Percentiles rank a stretch among this genome's conserved stretches.
phyloP scores from a whole-genome alignment of 2,113 vertebrate species.

The Hippolais icterina region DNA sequence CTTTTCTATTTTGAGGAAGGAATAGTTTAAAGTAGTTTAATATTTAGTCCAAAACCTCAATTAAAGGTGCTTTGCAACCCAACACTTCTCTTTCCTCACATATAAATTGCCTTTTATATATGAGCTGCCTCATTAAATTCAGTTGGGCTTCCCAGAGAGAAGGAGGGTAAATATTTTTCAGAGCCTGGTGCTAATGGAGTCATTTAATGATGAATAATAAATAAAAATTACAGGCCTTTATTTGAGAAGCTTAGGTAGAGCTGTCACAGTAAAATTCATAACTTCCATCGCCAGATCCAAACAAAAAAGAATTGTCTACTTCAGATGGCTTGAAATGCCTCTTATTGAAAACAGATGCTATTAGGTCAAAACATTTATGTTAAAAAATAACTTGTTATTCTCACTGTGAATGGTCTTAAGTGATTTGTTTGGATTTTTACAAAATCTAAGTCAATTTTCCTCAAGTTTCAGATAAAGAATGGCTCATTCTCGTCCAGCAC shows the following conservation, averaged over 20 bases:
- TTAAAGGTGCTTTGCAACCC: neutral
- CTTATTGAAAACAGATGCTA: slow-evolving; percentile 15
- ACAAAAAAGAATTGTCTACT: neutral
- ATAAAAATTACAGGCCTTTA: neutral
- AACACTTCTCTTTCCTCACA: neutral
- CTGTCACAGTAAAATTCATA: neutral
- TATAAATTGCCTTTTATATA: slow-evolving; percentile 10
- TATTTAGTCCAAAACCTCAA: neutral
- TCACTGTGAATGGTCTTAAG: slow-evolving; percentile 14
- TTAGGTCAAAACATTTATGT: slow-evolving; percentile 5
- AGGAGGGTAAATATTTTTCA: slow-evolving; percentile 32
- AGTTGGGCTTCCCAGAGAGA: neutral
- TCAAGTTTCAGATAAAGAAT: slow-evolving; percentile 74
- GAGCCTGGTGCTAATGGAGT: slow-evolving; percentile 11
- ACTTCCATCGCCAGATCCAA: neutral
- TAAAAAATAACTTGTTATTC: slow-evolving; percentile 43
- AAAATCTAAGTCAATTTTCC: slow-evolving; percentile 51
- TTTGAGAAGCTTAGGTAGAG: neutral
- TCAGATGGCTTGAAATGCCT: neutral
- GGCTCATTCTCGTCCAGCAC: slow-evolving; percentile 65
- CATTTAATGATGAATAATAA: slow-evolving; percentile 16
- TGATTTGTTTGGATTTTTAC: slow-evolving; percentile 37
- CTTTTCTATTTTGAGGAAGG: neutral
- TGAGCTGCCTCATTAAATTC: slow-evolving; percentile 22
- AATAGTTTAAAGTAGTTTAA: neutral